Evolutionary conservation across 30 jellyfish, hydroid and myxozoan genomes (phyloP).

Genomic region (Chironex yamaguchii): DNA sequence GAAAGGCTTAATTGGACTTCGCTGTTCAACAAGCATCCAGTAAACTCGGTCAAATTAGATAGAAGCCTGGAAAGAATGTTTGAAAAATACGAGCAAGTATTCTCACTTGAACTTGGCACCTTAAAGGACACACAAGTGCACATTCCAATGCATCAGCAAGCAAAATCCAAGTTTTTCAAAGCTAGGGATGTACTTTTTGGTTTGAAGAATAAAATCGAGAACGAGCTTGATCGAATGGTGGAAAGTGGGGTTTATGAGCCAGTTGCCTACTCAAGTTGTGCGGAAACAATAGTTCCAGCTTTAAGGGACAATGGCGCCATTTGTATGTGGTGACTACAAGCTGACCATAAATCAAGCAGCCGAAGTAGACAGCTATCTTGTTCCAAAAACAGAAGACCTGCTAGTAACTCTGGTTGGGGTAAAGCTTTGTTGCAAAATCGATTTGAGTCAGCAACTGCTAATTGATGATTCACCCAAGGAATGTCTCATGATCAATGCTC

Average conservation of each 20-base stretch:
- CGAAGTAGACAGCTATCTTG: constrained; percentile 24
- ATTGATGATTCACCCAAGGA: no score
- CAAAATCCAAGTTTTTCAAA: no score
- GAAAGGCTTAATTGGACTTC: neutral
- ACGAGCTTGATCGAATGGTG: constrained; percentile 21
- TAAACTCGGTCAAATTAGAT: neutral
- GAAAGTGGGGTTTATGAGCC: constrained; percentile 9
- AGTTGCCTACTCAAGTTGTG: constrained; percentile 49
- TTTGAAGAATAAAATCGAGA: constrained; percentile 9
- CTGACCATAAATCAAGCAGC: constrained; percentile 37
- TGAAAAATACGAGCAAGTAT: no score
- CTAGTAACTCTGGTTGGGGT: constrained; percentile 28
- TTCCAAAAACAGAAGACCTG: constrained; percentile 6
- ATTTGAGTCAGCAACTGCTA: constrained; percentile 24
- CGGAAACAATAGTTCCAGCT: constrained; percentile 49
- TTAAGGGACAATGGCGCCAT: constrained; percentile 23
- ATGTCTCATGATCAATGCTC: no score
- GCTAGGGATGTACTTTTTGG: constrained; percentile 59
- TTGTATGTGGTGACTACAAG: constrained; percentile 33
- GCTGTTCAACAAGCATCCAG: neutral
- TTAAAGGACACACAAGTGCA: no score
- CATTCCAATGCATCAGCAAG: no score
- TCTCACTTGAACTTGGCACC: no score
- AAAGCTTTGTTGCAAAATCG: constrained; percentile 20
- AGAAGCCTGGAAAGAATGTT: neutral